Evolutionary conservation across 2,113 vertebrate species (phyloP).

Genomic region (Narcine bancroftii): DNA sequence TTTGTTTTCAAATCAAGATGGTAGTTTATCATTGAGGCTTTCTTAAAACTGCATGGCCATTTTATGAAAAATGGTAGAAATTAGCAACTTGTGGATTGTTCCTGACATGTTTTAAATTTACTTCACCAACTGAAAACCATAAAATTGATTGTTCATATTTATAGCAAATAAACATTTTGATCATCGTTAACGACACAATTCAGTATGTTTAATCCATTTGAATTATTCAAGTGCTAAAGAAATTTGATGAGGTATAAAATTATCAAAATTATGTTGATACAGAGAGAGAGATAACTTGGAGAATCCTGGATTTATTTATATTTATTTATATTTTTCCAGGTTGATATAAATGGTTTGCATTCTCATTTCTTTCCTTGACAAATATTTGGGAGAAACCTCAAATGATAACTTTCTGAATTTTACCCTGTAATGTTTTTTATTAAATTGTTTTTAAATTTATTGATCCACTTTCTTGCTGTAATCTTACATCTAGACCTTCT

Average conservation of each 20-base stretch:
- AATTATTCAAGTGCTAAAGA: background rate
- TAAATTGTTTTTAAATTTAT: constrained; percentile 42
- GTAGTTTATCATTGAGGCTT: background rate
- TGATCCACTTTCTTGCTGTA: constrained; percentile 88
- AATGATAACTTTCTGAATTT: background rate
- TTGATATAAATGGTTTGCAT: no score
- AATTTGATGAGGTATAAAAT: background rate
- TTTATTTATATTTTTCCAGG: background rate
- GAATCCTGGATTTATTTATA: background rate
- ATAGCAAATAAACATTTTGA: background rate
- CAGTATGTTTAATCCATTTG: background rate
- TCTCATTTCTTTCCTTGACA: background rate
- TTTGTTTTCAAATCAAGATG: background rate
- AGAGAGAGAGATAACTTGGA: background rate
- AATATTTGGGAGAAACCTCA: background rate
- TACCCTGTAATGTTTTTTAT: background rate
- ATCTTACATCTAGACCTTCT: constrained; percentile 90
- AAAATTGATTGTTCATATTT: background rate
- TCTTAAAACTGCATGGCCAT: background rate
- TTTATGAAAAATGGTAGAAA: background rate
- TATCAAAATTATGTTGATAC: background rate
- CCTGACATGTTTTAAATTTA: background rate
- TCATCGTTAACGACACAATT: background rate
- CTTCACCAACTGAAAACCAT: background rate
- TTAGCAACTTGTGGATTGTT: background rate